Base-by-base conservation (phyloP, 2,888 invertebrate genomes). In the Drosophila fungiperda region DNA sequence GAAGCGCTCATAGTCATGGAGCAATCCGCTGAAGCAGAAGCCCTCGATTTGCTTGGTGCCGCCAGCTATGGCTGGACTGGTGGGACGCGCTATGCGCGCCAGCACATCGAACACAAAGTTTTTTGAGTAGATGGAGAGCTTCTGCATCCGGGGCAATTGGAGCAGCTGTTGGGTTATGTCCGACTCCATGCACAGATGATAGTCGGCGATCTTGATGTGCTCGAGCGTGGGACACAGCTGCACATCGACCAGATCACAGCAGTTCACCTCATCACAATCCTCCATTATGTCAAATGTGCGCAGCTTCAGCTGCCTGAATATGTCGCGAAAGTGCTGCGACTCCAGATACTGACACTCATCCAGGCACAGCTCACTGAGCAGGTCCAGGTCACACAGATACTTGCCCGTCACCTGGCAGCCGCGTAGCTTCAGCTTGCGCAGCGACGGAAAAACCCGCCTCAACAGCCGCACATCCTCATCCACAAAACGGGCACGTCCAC, bases 101-200 rank as follows among this genome's bases (percentile, higher is more conserved):
- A 90, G 61, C 12, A 91, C 81, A 72, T 90, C 90, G n/a, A 91
- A 90, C 1, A 90, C 89, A 67, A 91, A 90, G 65, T 90, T 91
- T 48, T 79, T 90, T 8, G 91, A 89, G 68, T 83, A 87, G 15
- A 91, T 87, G 35, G 90, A 91, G 0, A 90, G 71, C 38, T 90
- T 87, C 17, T 76, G 80, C 0, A 91, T 72, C 2, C 54, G 65
- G 0, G 91, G 89, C 86, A 90, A 59, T 15, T 74, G 77, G 2
- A 90, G 63, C 35, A 90, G 67, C 48, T 91, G 82, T 54, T 89
- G 83, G 0, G 84, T 78, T 0, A 89, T 87, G 52, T 84, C 84
- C 17, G 82, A 81, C 40, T 90, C 90, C 76, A 90, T 91, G 67
- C 90, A 91, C 53, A 91, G 68, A 65, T 91, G 91, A 64, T 90